Percentiles rank a stretch among this genome's conserved stretches.
Conservation (phyloP, 2,888 invertebrate species). For the Melanchra persicariae region DNA sequence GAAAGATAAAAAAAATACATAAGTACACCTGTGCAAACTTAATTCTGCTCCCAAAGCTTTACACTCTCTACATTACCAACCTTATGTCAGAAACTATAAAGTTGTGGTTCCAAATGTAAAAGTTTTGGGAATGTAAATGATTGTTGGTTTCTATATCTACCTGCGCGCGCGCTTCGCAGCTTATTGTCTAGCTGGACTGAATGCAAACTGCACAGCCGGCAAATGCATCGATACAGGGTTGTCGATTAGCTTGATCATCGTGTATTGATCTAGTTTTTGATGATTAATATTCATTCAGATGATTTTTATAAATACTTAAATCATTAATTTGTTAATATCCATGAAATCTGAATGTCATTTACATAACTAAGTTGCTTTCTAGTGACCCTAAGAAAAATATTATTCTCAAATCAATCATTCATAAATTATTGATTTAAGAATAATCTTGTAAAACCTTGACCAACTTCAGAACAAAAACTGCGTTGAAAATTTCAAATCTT, state of each 20-base stretch:
- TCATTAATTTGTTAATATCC: background rate
- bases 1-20: slow-evolving; percentile 85
- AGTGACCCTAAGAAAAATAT: background rate
- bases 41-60: slow-evolving; percentile 22
- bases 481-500: background rate
- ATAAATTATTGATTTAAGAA: too few species aligned
- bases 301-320: background rate
- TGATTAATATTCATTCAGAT: background rate
- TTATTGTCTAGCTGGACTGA: slow-evolving; percentile 87
- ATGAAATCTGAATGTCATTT: background rate
- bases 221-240: slow-evolving; percentile 82
- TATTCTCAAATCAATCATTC: background rate
- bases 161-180: slow-evolving; percentile 86
- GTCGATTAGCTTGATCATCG: slow-evolving; percentile 66
- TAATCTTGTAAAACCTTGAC: too few species aligned
- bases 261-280: slow-evolving; percentile 24
- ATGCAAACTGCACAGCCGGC: slow-evolving; percentile 88
- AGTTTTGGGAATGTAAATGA: slow-evolving; percentile 48
- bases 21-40: slow-evolving; percentile 83
- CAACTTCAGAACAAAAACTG: background rate
- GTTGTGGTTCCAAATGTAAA: slow-evolving; percentile 47
- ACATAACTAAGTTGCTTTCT: background rate
- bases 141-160: slow-evolving; percentile 81
- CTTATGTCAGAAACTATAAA: slow-evolving; percentile 64
- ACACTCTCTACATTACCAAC: slow-evolving; percentile 36